Evolutionary conservation across 1,140 invertebrate species (phyloP).

Genomic region (Daktulosphaira vitifoliae): DNA sequence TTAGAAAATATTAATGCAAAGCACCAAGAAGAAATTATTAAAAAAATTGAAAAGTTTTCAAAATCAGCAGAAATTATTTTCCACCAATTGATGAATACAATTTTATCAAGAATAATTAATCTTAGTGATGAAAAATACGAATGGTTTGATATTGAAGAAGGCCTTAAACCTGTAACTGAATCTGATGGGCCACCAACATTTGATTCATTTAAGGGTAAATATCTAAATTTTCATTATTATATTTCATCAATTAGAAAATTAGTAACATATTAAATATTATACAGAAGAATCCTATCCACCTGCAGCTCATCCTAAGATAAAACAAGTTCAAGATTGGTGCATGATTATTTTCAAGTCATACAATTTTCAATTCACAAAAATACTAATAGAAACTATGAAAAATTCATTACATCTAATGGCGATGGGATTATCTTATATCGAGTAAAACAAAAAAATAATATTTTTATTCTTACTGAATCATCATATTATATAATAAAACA

Average conservation of each 20-base stretch:
- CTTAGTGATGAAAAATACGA: no score
- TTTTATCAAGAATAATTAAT: not conserved
- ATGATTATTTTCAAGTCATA: slow-evolving; percentile 5
- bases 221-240: no score
- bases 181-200: no score
- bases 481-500: no score
- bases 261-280: no score
- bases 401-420: not conserved
- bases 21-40: not conserved
- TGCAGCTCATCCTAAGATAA: not conserved
- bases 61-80: not conserved
- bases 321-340: not conserved
- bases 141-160: no score
- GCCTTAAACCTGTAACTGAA: no score
- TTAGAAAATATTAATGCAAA: not conserved
- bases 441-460: not conserved
- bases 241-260: no score
- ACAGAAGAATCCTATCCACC: not conserved
- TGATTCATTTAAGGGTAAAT: no score
- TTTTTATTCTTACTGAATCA: no score
- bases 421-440: not conserved
- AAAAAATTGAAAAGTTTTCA: not conserved
- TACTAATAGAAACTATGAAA: not conserved
- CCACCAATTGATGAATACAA: not conserved
- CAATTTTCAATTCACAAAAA: not conserved